Evolutionary conservation across 2,797 vertebrate species (phyloP).

Genomic region (Urophycis tenuis): DNA sequence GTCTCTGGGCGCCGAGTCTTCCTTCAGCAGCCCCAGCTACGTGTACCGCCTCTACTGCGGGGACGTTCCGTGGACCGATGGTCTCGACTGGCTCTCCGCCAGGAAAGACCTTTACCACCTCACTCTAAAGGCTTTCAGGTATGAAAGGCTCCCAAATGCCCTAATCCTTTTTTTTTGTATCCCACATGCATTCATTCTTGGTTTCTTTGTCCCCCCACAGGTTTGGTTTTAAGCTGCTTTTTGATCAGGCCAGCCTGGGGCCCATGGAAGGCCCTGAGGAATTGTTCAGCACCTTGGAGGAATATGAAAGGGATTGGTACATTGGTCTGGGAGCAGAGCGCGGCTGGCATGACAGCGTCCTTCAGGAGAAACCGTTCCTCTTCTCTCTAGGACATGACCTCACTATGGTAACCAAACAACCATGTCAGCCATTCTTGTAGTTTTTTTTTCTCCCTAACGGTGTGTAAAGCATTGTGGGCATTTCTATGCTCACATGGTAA

Average conservation of each 20-base stretch:
- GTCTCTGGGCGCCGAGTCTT: slow-evolving; percentile 81
- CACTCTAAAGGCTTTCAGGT: slow-evolving; percentile 93
- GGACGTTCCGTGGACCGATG: slow-evolving; percentile 84
- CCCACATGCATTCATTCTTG: not conserved
- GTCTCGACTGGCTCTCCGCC: slow-evolving; percentile 85
- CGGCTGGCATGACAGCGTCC: slow-evolving; percentile 88
- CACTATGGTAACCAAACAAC: slow-evolving; percentile 78
- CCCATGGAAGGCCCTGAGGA: slow-evolving; percentile 82
- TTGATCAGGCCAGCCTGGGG: slow-evolving; percentile 93
- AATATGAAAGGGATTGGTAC: slow-evolving; percentile 91
- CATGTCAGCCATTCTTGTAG: not conserved
- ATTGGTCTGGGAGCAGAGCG: slow-evolving; percentile 87
- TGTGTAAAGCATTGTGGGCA: not conserved
- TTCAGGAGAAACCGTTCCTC: slow-evolving; percentile 90
- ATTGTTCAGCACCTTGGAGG: slow-evolving; percentile 80
- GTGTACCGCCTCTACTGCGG: slow-evolving; percentile 88
- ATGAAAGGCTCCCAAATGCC: slow-evolving; percentile 38
- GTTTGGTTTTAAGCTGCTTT: slow-evolving; percentile 92
- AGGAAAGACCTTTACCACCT: slow-evolving; percentile 91
- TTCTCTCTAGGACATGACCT: slow-evolving; percentile 94
- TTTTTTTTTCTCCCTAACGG: not conserved
- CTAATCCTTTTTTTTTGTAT: not conserved
- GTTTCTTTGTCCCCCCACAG: slow-evolving; percentile 60
- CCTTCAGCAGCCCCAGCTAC: slow-evolving; percentile 80
- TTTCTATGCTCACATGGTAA: not conserved